phyloP scores from a whole-genome alignment of 2,797 vertebrate species.

The Anomalospiza imberbis region DNA sequence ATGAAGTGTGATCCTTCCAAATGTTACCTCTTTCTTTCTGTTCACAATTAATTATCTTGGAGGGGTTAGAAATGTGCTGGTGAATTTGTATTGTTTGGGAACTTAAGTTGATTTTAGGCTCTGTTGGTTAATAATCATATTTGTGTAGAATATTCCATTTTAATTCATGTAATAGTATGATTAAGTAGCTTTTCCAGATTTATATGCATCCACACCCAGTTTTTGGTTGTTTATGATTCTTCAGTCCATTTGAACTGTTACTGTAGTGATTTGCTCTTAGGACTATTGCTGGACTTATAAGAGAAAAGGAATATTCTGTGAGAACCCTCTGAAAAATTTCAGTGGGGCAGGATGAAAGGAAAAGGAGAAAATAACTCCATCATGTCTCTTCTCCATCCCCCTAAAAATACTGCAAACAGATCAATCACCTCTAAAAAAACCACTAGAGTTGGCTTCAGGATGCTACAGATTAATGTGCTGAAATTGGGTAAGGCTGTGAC shows the following conservation, averaged over 20 bases:
- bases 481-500: neutral
- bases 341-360: neutral
- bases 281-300: neutral
- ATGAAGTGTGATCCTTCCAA: neutral
- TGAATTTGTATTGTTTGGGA: neutral
- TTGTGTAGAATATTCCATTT: neutral
- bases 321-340: neutral
- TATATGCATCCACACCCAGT: neutral
- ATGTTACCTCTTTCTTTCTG: neutral
- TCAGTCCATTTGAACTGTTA: neutral
- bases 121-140: neutral
- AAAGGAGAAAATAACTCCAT: neutral
- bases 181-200: neutral
- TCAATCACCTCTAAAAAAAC: neutral
- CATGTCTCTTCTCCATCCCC: fast-evolving
- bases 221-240: neutral
- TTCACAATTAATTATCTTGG: neutral
- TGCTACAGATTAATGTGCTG: neutral
- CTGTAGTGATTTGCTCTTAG: neutral
- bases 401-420: neutral
- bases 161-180: neutral
- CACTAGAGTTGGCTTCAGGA: neutral
- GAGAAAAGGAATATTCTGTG: neutral
- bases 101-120: neutral
- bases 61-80: neutral